Evolutionary conservation across 1,140 invertebrate species (phyloP), one percentile per base, ranked within the genome.

Genomic region (Calliphora vicina): DNA sequence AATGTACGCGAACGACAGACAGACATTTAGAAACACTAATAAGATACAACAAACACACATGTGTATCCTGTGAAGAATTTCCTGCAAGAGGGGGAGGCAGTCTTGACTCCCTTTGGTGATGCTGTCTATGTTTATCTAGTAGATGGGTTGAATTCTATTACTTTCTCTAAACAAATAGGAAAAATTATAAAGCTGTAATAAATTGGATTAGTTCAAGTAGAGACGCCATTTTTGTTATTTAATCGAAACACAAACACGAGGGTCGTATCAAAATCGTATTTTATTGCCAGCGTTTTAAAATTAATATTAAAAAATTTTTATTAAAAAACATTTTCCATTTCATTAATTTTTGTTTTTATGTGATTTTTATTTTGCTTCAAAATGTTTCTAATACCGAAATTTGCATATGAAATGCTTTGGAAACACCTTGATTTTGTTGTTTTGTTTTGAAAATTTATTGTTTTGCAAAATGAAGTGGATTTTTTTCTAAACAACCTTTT

Each of bases 181-280:
- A 67, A 87, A 89, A 89, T 89, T 88, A 89, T 89, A 88, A 86
- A 89, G 88, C 88, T 88, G 88, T 87, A 89, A 89, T 89, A 89
- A 89, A 89, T 89, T 89, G 88, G 88, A 89, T 89, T 89, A 89
- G 88, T 89, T 88, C 88, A 86, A 88, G 88, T 87, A 25, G 35
- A 78, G 87, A 83, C 87, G 88, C 88, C 88, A 88, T 88, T 89
- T 88, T 82, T 10, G 5, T 76, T 78, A 20, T 20, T 67, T 67
- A 23, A 67, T 57, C n/a, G n/a, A n/a, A n/a, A n/a, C n/a, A n/a
- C n/a, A 57, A 57, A 57, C n/a, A 57, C n/a, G 17, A n/a, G 50
- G 50, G 50, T 57, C 50, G n/a, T 57, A 57, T 17, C 12, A 57
- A 57, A 2, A 6, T 57, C 1, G 15, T 17, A 57, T n/a, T n/a